Evolutionary conservation across 2,888 invertebrate species (phyloP).

Genomic region (Thereva unica): DNA sequence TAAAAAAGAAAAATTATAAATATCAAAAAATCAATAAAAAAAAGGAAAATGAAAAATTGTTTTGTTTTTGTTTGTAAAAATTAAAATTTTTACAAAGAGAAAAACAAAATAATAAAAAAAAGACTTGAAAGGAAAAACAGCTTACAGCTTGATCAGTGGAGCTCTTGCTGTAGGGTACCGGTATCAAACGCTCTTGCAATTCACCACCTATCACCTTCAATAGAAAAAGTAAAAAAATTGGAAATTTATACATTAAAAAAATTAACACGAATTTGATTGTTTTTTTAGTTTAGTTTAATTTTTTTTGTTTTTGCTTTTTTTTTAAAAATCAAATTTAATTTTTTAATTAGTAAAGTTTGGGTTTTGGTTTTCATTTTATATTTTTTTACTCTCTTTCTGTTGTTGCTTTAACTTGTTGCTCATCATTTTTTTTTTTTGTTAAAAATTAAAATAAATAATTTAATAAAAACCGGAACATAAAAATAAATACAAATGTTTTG

Average conservation of each 20-base stretch:
- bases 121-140: conserved; percentile 65
- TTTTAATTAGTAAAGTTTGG: neutral
- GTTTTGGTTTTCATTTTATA: neutral
- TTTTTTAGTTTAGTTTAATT: conserved; percentile 30
- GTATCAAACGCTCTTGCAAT: conserved; percentile 99
- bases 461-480: too few species aligned
- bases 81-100: conserved; percentile 37
- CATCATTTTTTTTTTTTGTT: too few species aligned
- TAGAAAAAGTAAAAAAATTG: conserved; percentile 64
- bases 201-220: conserved; percentile 99
- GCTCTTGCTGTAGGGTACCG: conserved; percentile 99
- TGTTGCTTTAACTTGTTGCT: too few species aligned
- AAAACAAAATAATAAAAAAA: conserved; percentile 52
- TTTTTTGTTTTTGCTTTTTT: conserved; percentile 17
- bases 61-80: too few species aligned
- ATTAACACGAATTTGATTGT: conserved; percentile 32
- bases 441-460: too few species aligned
- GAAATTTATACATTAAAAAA: conserved; percentile 41
- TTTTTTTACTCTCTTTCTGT: neutral
- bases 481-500: too few species aligned
- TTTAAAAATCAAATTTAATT: neutral
- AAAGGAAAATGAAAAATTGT: neutral
- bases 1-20: neutral
- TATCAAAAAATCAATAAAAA: conserved; percentile 1
- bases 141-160: conserved; percentile 99